A percentile compares a stretch with the other conserved stretches of the same genome.
These are phyloP conservation scores for Drosophila falleni DNA, from an alignment of 2,888 invertebrate genomes.

Conservation along the genomic window DNA sequence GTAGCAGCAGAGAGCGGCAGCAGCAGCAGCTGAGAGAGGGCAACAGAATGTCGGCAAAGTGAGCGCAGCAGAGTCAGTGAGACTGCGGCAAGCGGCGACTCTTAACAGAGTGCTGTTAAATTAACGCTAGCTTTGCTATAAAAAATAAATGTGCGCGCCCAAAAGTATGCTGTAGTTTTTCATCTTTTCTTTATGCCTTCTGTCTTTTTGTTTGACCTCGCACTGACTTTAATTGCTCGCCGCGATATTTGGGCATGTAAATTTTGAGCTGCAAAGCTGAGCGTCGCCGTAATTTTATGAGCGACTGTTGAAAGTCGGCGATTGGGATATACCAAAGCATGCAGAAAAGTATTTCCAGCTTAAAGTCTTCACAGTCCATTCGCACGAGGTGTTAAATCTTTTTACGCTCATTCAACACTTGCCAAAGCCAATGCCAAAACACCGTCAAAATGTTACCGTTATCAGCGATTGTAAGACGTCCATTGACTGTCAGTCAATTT, in stretches of 20 bases:
- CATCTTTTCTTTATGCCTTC: conserved; percentile 11
- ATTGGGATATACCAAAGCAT: conserved; percentile 10
- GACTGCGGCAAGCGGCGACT: background rate
- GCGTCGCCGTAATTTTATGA: conserved; percentile 42
- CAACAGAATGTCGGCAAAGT: conserved; percentile 3
- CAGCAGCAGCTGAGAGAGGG: background rate
- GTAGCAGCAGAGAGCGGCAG: conserved; percentile 2
- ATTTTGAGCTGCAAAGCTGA: conserved; percentile 33
- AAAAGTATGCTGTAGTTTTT: conserved; percentile 42
- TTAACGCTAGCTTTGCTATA: conserved; percentile 51
- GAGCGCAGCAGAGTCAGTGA: background rate
- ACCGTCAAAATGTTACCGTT: conserved; percentile 45
- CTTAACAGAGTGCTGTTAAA: conserved; percentile 35
- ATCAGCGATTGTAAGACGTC: conserved; percentile 42
- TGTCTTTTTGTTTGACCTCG: conserved; percentile 43
- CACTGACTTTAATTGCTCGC: conserved; percentile 64
- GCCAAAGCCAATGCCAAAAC: conserved; percentile 33
- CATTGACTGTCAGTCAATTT: conserved; percentile 73
- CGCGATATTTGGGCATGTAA: conserved; percentile 23
- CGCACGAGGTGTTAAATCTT: conserved; percentile 61
- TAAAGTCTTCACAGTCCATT: conserved; percentile 16
- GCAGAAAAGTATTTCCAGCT: background rate
- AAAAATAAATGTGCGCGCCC: conserved; percentile 57
- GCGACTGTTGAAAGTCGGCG: conserved; percentile 16
- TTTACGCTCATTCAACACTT: conserved; percentile 36